A percentile compares a stretch with the other conserved stretches of the same genome.
Evolutionary conservation across 2,113 vertebrate species (phyloP).

Genomic region (Pteropus alecto): DNA sequence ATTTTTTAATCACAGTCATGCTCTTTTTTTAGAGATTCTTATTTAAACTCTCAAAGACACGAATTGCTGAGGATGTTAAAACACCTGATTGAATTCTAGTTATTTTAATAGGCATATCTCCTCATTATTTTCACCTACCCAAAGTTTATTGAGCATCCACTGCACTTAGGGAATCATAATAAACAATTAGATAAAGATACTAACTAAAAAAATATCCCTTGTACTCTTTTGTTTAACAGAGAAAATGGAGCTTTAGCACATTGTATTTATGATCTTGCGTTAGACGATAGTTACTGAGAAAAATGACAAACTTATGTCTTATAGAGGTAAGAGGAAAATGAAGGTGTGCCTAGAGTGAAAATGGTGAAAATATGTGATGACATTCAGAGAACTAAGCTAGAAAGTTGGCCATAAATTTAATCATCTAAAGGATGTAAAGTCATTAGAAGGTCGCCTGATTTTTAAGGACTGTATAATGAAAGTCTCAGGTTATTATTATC

Average conservation of each 20-base stretch:
- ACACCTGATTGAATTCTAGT: background rate
- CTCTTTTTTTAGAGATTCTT: background rate
- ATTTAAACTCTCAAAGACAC: background rate
- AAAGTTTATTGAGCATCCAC: background rate
- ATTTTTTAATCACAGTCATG: background rate
- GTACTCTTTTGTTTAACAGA: background rate
- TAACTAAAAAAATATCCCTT: background rate
- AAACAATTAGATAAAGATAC: background rate
- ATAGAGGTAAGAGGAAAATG: background rate
- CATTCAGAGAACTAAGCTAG: background rate
- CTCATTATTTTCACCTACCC: background rate
- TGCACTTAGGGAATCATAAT: fast-evolving
- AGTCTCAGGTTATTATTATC: background rate
- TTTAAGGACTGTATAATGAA: background rate
- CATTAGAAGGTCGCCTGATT: background rate
- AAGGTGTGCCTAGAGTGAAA: background rate
- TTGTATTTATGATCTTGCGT: background rate
- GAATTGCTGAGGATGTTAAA: background rate
- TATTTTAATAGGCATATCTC: background rate
- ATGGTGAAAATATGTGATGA: background rate
- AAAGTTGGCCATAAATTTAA: background rate
- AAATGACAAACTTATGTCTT: background rate
- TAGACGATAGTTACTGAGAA: background rate
- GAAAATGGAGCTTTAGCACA: background rate
- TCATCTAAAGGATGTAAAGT: background rate